Conservation (phyloP, 1,140 invertebrate genomes). For the Heterodera carotae region DNA sequence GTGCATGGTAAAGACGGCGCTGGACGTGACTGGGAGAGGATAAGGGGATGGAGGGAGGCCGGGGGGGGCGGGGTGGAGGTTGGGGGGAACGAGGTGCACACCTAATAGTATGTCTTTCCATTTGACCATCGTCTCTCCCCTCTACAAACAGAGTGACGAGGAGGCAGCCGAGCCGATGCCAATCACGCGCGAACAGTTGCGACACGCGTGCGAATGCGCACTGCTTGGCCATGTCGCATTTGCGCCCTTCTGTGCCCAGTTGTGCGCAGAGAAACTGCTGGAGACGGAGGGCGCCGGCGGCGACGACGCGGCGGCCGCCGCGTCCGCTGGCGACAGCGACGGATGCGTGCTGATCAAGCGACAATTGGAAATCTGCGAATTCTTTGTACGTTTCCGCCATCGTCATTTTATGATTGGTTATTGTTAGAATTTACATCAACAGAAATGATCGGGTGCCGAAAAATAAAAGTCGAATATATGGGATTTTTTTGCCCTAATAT, state of each 20-base stretch:
- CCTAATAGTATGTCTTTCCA: too few species aligned
- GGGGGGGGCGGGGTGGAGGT: too few species aligned
- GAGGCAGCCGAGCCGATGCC: constrained; percentile 28
- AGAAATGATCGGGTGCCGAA: too few species aligned
- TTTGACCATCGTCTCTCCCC: too few species aligned
- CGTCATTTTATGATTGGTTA: too few species aligned
- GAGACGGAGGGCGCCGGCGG: constrained; percentile 39
- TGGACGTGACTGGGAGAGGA: too few species aligned
- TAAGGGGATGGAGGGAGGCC: too few species aligned
- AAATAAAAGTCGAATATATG: too few species aligned
- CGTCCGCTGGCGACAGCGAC: constrained; percentile 1
- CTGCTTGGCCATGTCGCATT: constrained; percentile 44
- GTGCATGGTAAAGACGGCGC: too few species aligned
- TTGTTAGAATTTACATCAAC: too few species aligned
- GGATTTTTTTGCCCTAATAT: too few species aligned
- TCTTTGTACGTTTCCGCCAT: constrained; percentile 31
- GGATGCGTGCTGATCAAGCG: constrained; percentile 31
- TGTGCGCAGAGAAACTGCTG: constrained; percentile 52
- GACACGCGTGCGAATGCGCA: constrained; percentile 41
- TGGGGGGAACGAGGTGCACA: too few species aligned
- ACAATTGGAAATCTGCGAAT: constrained; percentile 39
- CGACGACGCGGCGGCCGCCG: neutral
- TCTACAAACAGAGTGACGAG: constrained; percentile 27
- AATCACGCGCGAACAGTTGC: constrained; percentile 45
- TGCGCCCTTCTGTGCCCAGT: constrained; percentile 45